These are phyloP conservation scores for Bucorvus abyssinicus DNA, from an alignment of 2,797 vertebrate species.

Conservation along the genomic window DNA sequence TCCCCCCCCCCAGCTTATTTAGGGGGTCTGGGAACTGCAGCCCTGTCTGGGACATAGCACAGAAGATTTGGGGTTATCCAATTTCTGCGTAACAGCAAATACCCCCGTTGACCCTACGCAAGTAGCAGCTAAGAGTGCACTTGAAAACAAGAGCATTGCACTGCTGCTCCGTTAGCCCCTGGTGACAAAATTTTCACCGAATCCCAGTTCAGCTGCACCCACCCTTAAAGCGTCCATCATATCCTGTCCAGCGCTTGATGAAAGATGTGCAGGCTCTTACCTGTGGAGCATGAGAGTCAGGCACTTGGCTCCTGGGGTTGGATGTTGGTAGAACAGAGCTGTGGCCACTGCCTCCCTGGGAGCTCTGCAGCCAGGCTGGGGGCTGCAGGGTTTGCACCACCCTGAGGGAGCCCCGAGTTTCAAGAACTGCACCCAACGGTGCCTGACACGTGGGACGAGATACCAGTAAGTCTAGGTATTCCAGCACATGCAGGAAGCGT, in stretches of 20 bases:
- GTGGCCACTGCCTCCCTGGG: not conserved
- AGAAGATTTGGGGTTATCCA: not conserved
- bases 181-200: not conserved
- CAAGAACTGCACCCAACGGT: accelerated
- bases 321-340: not conserved
- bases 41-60: not conserved
- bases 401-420: not conserved
- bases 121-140: not conserved
- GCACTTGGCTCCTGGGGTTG: not conserved
- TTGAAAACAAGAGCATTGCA: not conserved
- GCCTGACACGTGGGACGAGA: accelerated
- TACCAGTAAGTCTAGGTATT: accelerated
- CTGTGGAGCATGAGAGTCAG: not conserved
- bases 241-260: not conserved
- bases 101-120: not conserved
- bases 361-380: not conserved
- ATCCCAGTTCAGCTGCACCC: no score
- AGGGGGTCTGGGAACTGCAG: not conserved
- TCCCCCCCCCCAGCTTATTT: not conserved
- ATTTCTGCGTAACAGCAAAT: not conserved
- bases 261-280: no score
- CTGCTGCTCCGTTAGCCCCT: not conserved
- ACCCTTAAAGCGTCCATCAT: accelerated
- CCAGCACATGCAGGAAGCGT: not conserved
- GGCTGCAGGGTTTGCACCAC: not conserved